phyloP scores from a whole-genome alignment of 2,113 vertebrate genomes.

The Calyptomena viridis region DNA sequence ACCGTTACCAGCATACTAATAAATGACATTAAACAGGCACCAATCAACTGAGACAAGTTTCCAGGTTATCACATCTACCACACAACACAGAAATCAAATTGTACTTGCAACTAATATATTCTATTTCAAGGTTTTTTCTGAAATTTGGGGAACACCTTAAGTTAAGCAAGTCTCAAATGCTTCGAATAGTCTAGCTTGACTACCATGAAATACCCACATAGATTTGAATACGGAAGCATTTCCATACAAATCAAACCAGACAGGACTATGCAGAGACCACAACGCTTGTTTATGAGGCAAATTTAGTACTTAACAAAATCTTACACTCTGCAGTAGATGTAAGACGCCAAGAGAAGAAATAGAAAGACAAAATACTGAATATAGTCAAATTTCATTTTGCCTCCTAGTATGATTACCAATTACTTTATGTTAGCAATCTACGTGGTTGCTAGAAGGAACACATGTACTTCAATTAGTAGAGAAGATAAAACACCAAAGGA shows the following conservation, averaged over 20 bases:
- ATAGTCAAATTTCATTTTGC: background rate
- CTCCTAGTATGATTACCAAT: background rate
- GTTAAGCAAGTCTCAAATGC: background rate
- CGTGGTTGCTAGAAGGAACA: background rate
- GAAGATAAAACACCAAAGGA: background rate
- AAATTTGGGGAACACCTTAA: background rate
- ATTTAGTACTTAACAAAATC: background rate
- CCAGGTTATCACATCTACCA: background rate
- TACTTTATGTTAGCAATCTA: background rate
- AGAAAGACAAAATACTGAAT: background rate
- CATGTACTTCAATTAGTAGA: background rate
- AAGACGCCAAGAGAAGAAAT: background rate
- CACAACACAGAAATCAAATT: background rate
- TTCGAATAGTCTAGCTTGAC: background rate
- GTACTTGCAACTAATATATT: background rate
- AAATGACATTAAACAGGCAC: background rate
- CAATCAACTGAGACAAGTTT: background rate
- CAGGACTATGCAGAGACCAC: background rate
- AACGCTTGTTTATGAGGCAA: background rate
- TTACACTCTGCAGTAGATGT: background rate
- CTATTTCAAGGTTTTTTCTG: background rate
- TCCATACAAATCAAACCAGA: background rate
- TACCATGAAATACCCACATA: rapidly evolving
- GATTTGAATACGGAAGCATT: background rate
- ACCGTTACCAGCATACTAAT: background rate